phyloP scores from a whole-genome alignment of 2,888 invertebrate genomes.

The Drosophila rellima region DNA sequence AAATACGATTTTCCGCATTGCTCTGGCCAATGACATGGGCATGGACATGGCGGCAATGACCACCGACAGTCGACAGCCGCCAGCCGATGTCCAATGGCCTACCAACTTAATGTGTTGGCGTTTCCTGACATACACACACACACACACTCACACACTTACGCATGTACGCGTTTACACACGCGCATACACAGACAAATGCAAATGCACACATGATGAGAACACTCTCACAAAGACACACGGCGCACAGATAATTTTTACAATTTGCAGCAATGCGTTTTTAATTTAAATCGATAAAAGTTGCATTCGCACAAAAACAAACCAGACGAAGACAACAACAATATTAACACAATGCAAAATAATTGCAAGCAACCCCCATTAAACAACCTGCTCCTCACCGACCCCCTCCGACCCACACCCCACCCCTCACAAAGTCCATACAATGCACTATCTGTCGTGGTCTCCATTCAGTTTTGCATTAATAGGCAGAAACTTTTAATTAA shows the following conservation, averaged over 20 bases:
- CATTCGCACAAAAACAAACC: constrained; percentile 75
- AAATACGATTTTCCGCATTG: constrained; percentile 81
- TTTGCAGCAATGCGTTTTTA: constrained; percentile 80
- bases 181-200: constrained; percentile 13
- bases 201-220: constrained; percentile 53
- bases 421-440: background rate
- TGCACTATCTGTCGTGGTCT: constrained; percentile 24
- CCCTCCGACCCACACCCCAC: constrained; percentile 9
- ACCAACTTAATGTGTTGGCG: constrained; percentile 76
- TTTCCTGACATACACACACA: constrained; percentile 64
- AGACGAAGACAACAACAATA: constrained; percentile 65
- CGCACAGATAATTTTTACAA: constrained; percentile 77
- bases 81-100: constrained; percentile 74
- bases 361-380: constrained; percentile 52
- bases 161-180: constrained; percentile 19
- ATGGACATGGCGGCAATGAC: constrained; percentile 69
- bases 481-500: constrained; percentile 56
- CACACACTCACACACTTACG: constrained; percentile 22
- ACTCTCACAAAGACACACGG: constrained; percentile 46
- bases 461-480: constrained; percentile 39
- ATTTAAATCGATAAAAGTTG: constrained; percentile 80
- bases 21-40: constrained; percentile 78
- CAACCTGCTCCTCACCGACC: constrained; percentile 15
- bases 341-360: constrained; percentile 67
- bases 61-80: constrained; percentile 55